Conservation (phyloP, 2,797 vertebrate species). For the Etheostoma nigrum region DNA sequence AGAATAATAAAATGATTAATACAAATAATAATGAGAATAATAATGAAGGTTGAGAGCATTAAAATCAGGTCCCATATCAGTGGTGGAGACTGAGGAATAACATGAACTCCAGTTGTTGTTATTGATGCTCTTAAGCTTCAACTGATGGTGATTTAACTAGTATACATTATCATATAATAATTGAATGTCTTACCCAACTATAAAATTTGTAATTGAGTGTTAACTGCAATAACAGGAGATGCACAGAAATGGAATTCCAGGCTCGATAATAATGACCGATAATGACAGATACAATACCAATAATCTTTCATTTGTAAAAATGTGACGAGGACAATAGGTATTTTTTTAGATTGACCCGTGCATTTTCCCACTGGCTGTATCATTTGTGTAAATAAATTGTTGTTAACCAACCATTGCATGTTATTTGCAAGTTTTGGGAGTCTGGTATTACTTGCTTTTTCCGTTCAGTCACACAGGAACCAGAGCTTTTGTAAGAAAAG, state of each 20-base stretch:
- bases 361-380: not conserved
- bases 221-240: not conserved
- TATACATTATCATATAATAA: conserved; percentile 14
- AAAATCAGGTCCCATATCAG: no score
- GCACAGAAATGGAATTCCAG: not conserved
- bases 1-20: no score
- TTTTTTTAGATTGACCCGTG: not conserved
- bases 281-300: not conserved
- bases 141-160: not conserved
- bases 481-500: not conserved
- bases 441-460: not conserved
- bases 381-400: not conserved
- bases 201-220: not conserved
- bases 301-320: not conserved
- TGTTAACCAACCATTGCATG: not conserved
- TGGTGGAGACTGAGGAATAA: not conserved
- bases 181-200: conserved; percentile 1
- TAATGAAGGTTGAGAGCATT: no score
- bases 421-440: not conserved
- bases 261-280: not conserved
- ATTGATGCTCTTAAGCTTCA: conserved; percentile 7
- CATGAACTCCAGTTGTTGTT: not conserved
- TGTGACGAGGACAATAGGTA: not conserved
- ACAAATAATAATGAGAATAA: no score
- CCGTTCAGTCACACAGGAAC: not conserved